These are phyloP conservation scores for Oenanthe oenanthe DNA, from an alignment of 2,113 vertebrate genomes.

Conservation along the genomic window DNA sequence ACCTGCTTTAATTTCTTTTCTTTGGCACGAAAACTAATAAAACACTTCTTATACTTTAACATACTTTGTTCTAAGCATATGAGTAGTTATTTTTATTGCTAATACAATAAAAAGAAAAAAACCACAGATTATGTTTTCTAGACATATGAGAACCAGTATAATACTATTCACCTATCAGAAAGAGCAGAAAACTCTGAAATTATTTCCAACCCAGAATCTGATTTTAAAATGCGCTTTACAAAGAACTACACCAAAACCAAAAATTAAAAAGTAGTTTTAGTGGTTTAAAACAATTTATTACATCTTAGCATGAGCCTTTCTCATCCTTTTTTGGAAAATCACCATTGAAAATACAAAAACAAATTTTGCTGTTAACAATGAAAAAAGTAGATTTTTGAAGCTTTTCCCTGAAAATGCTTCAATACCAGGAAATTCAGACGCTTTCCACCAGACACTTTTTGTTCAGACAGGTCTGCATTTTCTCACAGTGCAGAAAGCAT, in stretches of 20 bases:
- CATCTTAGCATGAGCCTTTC: not conserved
- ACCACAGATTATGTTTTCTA: not conserved
- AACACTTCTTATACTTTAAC: not conserved
- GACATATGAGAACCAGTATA: not conserved
- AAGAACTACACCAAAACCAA: not conserved
- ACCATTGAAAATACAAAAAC: not conserved
- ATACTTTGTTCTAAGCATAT: not conserved
- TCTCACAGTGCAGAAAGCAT: constrained; percentile 7
- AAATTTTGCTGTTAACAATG: not conserved
- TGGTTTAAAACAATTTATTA: not conserved
- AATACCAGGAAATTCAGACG: not conserved
- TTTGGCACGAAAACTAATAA: constrained; percentile 20
- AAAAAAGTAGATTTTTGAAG: not conserved
- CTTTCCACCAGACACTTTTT: not conserved
- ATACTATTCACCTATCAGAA: not conserved
- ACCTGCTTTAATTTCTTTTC: constrained; percentile 23
- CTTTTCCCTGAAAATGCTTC: not conserved
- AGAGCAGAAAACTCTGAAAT: not conserved
- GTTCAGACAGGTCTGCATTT: not conserved
- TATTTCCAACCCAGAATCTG: not conserved
- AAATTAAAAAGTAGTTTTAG: not conserved
- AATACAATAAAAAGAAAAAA: not conserved
- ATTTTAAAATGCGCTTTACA: not conserved
- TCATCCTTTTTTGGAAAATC: not conserved
- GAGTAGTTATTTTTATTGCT: not conserved